Evolutionary conservation across 2,888 invertebrate species (phyloP), one percentile per base, ranked within the genome.

Genomic region (Macaria notata): DNA sequence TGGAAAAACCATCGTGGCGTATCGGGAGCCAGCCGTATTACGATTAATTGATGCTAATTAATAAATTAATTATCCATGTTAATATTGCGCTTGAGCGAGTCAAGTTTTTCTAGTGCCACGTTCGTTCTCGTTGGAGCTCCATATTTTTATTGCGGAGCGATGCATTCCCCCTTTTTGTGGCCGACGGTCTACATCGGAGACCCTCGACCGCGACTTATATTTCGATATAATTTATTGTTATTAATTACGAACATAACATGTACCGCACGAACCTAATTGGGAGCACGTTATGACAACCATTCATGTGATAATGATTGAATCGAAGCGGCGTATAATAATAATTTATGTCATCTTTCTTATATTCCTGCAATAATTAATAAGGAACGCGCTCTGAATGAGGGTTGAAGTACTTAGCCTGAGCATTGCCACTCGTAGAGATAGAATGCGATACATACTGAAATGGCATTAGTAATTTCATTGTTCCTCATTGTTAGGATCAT

Each of bases 21-120:
- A 75, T 75, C 84, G 78, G 71, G 70, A 71, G 74, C 73, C 70
- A 74, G 75, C 75, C 66, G 76, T 78, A 82, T 78, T 81, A 81
- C 85, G 79, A 83, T 85, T 87, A 88, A 88, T 88, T 86, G 83
- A 86, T 86, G 86, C 78, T 86, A 88, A 89, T 88, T 86, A 87
- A 88, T 89, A 86, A 88, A 89, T 88, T 85, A 88, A 88, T 88
- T 88, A 88, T 78, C 81, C 84, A 87, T 87, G 84, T 84, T 84
- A 84, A 85, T 86, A 83, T 79, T 70, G 82, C 83, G 87, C 82
- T 78, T 79, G 77, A 81, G 74, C 75, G 77, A 74, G 68, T 81
- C 75, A 71, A 69, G 77, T 86, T 86, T 86, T 88, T 88, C 76
- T 76, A 67, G 66, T 62, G 73, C 72, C 80, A 80, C 77, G 77